Percentiles rank a stretch among this genome's conserved stretches.
phyloP scores from a whole-genome alignment of 2,888 invertebrate species.

The Coecobrya sp. region DNA sequence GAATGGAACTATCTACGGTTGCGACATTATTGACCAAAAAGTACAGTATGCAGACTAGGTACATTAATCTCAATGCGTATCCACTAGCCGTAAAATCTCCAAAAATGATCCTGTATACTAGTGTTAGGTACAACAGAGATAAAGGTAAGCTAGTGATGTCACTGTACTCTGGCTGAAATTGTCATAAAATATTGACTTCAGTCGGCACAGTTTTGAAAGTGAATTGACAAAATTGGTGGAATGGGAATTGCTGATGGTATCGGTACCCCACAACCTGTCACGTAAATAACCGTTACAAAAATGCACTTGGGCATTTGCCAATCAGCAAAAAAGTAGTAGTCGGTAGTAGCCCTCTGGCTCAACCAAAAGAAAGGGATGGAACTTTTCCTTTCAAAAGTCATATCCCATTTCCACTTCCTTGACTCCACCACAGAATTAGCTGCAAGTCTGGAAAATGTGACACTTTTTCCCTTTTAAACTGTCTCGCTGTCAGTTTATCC shows the following conservation, averaged over 20 bases:
- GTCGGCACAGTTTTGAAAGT: constrained; percentile 12
- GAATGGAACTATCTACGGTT: background rate
- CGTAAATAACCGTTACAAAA: constrained; percentile 54
- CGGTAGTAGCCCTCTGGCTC: background rate
- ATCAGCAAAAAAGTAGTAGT: background rate
- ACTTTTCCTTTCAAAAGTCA: constrained; percentile 34
- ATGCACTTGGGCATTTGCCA: constrained; percentile 61
- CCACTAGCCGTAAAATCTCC: background rate
- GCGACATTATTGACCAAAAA: constrained; percentile 21
- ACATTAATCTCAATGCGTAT: constrained; percentile 9
- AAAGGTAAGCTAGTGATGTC: background rate
- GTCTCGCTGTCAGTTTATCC: constrained; percentile 3
- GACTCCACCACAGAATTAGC: constrained; percentile 38
- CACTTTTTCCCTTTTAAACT: constrained; percentile 8
- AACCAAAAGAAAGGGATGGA: background rate
- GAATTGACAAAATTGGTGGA: constrained; percentile 36
- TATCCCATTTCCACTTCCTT: background rate
- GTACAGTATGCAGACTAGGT: background rate
- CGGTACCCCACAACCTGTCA: constrained; percentile 31
- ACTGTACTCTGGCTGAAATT: background rate
- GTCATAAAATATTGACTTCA: constrained; percentile 46
- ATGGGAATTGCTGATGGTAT: background rate
- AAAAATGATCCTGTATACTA: background rate
- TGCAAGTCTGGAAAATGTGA: constrained; percentile 14
- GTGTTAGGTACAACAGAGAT: background rate